These are phyloP conservation scores for Trachelus iudaicus DNA, from an alignment of 2,888 invertebrate species.

Conservation along the genomic window DNA sequence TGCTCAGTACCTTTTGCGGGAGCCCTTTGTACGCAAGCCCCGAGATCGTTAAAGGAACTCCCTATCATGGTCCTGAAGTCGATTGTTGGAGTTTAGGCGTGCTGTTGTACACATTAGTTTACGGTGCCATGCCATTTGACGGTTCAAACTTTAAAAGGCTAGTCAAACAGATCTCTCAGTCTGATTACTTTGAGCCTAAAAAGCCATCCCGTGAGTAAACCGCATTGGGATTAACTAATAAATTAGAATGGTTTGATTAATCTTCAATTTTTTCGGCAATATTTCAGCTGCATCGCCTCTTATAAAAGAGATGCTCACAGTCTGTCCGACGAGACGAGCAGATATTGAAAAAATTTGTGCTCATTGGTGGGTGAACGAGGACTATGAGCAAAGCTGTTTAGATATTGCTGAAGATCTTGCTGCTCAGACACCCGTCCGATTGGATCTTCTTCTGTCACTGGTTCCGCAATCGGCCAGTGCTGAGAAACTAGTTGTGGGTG, in stretches of 20 bases:
- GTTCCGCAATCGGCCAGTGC: conserved; percentile 79
- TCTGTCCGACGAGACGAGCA: conserved; percentile 88
- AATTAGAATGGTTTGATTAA: conserved; percentile 4
- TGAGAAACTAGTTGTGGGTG: conserved; percentile 77
- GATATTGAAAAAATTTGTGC: conserved; percentile 94
- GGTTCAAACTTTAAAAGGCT: conserved; percentile 97
- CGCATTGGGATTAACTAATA: background rate
- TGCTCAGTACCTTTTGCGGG: conserved; percentile 94
- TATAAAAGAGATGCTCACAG: conserved; percentile 94
- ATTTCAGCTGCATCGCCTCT: conserved; percentile 89
- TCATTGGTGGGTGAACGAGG: conserved; percentile 97
- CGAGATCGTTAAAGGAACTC: conserved; percentile 96
- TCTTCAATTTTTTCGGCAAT: conserved; percentile 14
- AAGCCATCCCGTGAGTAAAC: conserved; percentile 84
- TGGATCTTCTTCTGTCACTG: conserved; percentile 86
- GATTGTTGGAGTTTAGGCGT: conserved; percentile 97
- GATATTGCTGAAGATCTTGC: conserved; percentile 89
- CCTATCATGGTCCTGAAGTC: conserved; percentile 97
- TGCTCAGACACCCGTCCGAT: conserved; percentile 88
- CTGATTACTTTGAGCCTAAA: conserved; percentile 97
- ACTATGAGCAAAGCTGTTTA: conserved; percentile 83
- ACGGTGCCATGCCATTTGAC: conserved; percentile 99
- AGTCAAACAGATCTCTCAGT: conserved; percentile 96
- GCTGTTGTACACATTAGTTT: conserved; percentile 95
- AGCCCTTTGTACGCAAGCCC: conserved; percentile 97